Conservation (phyloP, 2,888 invertebrate species). For the Tenthredo notha region DNA sequence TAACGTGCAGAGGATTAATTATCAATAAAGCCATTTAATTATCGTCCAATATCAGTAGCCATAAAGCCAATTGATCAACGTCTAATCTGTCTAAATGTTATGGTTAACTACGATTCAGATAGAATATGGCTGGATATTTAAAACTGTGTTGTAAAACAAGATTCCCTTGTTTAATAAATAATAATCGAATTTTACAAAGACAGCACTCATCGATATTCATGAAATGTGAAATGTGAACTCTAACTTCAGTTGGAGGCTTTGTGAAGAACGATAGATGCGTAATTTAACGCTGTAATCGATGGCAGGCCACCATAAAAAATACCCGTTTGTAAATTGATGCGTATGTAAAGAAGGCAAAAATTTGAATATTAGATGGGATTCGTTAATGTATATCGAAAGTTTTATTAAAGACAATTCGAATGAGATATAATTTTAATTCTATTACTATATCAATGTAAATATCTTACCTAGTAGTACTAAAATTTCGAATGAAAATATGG, state of each 20-base stretch:
- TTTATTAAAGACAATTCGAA: conserved; percentile 6
- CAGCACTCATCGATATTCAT: background rate
- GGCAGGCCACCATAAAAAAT: background rate
- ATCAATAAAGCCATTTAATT: background rate
- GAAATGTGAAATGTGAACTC: conserved; percentile 26
- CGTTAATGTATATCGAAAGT: conserved; percentile 11
- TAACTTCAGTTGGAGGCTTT: background rate
- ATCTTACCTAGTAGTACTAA: conserved; percentile 11
- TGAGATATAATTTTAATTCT: conserved; percentile 21
- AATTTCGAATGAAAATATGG: conserved; percentile 41
- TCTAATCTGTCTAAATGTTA: conserved; percentile 9
- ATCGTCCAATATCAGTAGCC: conserved; percentile 16
- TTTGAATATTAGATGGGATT: background rate
- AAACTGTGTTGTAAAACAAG: background rate
- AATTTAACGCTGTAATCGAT: conserved; percentile 38
- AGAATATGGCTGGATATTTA: background rate
- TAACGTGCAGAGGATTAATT: background rate
- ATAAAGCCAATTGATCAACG: background rate
- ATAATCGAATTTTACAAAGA: background rate
- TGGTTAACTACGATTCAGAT: background rate
- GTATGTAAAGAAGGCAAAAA: conserved; percentile 1
- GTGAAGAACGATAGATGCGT: conserved; percentile 16
- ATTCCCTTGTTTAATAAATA: background rate
- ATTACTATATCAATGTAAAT: conserved; percentile 45
- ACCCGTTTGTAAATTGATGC: conserved; percentile 19